A percentile compares a stretch with the other conserved stretches of the same genome.
These are phyloP conservation scores for Sinocyclocheilus anophthalmus DNA, from an alignment of 2,113 vertebrate genomes.

Conservation along the genomic window DNA sequence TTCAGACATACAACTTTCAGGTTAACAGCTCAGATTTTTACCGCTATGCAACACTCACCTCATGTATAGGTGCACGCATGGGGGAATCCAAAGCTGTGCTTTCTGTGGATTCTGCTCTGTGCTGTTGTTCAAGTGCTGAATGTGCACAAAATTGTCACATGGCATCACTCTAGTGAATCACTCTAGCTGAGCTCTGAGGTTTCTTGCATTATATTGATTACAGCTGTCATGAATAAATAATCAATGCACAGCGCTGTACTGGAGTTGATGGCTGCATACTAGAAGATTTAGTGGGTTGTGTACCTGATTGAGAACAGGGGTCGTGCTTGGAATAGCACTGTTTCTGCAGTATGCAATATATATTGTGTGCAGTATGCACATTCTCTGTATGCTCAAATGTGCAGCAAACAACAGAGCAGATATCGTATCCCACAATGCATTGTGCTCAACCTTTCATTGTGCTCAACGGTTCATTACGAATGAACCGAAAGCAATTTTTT, in stretches of 20 bases:
- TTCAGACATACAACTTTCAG: neutral
- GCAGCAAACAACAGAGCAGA: too few species aligned
- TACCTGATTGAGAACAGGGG: neutral
- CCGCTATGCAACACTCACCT: neutral
- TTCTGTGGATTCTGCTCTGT: neutral
- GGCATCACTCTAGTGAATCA: neutral
- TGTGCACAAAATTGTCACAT: conserved; percentile 4
- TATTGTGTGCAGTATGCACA: neutral
- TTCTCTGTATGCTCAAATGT: too few species aligned
- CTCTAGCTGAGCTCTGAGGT: conserved; percentile 17
- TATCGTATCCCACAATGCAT: neutral
- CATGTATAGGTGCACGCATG: neutral
- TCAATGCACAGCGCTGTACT: neutral
- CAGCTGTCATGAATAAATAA: conserved; percentile 36
- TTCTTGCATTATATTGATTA: conserved; percentile 34
- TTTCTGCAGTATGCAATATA: neutral
- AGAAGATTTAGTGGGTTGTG: neutral
- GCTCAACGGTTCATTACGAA: neutral
- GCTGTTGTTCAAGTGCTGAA: neutral
- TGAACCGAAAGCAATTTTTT: neutral
- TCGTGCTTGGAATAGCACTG: too few species aligned
- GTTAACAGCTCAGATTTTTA: neutral
- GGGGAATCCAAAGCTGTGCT: neutral
- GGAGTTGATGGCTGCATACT: neutral
- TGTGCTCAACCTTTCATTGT: neutral